Evolutionary conservation across 2,113 vertebrate species (phyloP), one percentile per base, ranked within the genome.

Genomic region (Myotis lucifugus): DNA sequence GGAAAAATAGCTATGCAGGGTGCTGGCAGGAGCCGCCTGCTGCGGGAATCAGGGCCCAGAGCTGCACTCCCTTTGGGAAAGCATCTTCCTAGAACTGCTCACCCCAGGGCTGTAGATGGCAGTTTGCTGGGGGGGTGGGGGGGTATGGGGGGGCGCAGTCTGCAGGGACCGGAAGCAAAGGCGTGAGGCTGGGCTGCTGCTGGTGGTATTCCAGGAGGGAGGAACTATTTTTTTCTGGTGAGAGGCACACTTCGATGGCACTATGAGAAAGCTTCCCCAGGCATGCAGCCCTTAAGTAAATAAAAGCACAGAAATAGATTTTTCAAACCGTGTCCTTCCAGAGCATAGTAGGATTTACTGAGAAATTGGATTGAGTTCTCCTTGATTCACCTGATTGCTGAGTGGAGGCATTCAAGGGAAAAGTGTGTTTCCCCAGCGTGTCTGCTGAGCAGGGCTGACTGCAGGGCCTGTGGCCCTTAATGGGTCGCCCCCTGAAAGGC

Each of bases 241-340:
- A 96, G 88, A 90, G 34, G 88, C 81, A 61, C 61, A 64, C 56
- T 87, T 85, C 87, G 64, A 90, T 85, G 48, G 90, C 69, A 27
- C 88, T 88, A 32, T 93, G 88, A 93, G 81, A 96, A 93, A 92
- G 52, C 72, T 93, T 90, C 85, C 90, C 88, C 15, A 27, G 94
- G 84, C 95, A 42, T 88, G n/a, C 90, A 95, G 81, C n/a, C 85
- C 94, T 96, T 95, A 97, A 97, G 93, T 96, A 97, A 97, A 96
- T 97, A 96, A 95, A 95, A 97, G 90, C 90, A 95, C 95, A 96
- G 85, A 93, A 95, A 97, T 95, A 95, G 85, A 95, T 95, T 97
- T 96, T 96, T 95, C 88, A 96, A 91, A 92, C 93, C 10, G 0
- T 96, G 90, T 93, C 90, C 93, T 96, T 96, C 82, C 48, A 94